Evolutionary conservation across 2,113 vertebrate genomes (phyloP).

Genomic region (Turnix velox): DNA sequence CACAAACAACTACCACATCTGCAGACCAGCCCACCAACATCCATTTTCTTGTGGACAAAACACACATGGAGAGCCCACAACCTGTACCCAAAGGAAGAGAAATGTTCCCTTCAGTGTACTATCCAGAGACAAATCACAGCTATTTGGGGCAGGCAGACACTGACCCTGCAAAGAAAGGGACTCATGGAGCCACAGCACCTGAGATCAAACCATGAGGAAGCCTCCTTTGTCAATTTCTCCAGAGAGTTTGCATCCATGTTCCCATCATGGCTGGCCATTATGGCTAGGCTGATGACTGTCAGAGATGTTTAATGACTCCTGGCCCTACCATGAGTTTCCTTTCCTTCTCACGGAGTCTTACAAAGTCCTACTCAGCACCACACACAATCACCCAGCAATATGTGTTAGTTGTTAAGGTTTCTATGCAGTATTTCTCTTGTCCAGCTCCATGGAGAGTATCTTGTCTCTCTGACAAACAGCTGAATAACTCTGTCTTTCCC

Average conservation of each 20-base stretch:
- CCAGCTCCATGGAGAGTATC: not conserved
- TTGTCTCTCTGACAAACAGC: not conserved
- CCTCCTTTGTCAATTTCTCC: rapidly evolving
- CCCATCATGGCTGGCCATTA: not conserved
- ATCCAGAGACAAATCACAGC: not conserved
- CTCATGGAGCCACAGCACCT: not conserved
- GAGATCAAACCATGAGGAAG: not conserved
- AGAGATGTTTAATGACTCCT: not conserved
- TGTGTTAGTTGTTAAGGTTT: not conserved
- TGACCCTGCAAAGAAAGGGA: not conserved
- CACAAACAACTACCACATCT: not conserved
- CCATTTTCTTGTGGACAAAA: not conserved
- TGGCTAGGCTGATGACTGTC: not conserved
- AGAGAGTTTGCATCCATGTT: not conserved
- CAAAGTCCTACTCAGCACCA: not conserved
- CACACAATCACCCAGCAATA: not conserved
- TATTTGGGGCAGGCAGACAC: not conserved
- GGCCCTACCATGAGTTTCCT: not conserved
- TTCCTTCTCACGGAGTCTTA: not conserved
- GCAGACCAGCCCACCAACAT: not conserved
- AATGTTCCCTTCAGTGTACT: not conserved
- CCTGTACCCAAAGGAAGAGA: not conserved
- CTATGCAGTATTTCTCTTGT: not conserved
- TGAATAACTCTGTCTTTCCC: not conserved
- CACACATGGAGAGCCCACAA: not conserved